Conservation (phyloP, 2,113 vertebrate genomes). For the Noturus placidus region DNA sequence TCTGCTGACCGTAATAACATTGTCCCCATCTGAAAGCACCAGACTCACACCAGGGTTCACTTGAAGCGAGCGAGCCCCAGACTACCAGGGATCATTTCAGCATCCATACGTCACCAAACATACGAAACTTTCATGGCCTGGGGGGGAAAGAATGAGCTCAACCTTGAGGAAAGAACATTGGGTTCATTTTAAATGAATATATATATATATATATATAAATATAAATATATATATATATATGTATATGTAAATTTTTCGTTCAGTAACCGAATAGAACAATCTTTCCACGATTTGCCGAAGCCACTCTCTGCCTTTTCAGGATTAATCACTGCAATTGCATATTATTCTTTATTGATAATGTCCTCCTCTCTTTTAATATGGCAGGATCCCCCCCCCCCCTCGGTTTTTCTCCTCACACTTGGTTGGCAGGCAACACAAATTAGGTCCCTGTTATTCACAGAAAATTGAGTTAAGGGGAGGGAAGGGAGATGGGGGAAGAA, state of each 20-base stretch:
- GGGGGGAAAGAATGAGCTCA: not conserved
- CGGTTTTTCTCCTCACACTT: slow-evolving; percentile 6
- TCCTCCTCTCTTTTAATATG: slow-evolving; percentile 35
- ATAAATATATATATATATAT: too few species aligned
- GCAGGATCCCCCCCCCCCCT: not conserved
- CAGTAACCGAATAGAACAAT: not conserved
- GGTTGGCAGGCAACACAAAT: slow-evolving; percentile 45
- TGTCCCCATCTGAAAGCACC: not conserved
- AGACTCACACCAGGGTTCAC: not conserved
- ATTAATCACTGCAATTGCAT: slow-evolving; percentile 47
- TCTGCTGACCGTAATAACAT: not conserved
- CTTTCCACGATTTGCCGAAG: not conserved
- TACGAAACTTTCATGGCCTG: not conserved
- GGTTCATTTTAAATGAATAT: too few species aligned
- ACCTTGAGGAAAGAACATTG: not conserved
- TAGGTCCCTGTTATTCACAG: slow-evolving; percentile 49
- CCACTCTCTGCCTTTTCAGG: slow-evolving; percentile 10
- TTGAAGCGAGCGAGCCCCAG: not conserved
- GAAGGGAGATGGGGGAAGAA: not conserved
- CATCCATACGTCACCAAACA: not conserved
- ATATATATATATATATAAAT: too few species aligned
- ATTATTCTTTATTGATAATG: slow-evolving; percentile 45
- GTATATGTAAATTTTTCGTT: not conserved
- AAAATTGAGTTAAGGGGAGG: slow-evolving; percentile 42
- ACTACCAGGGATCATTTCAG: not conserved